These are phyloP conservation scores for Furnarius figulus DNA, from an alignment of 2,113 vertebrate genomes.

Conservation along the genomic window DNA sequence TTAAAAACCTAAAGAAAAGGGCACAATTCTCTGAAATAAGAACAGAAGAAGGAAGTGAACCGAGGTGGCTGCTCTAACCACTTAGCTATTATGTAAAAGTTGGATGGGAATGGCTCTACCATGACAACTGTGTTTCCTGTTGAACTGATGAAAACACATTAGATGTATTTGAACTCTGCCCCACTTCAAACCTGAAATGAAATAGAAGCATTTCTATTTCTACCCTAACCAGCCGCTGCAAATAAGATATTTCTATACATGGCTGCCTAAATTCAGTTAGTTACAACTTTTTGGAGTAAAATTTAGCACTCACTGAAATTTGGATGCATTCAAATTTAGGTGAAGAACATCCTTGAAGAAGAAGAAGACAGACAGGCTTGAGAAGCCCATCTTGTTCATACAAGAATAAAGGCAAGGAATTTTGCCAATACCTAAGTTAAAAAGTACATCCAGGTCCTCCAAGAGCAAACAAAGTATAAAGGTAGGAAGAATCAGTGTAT, in stretches of 20 bases:
- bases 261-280: neutral
- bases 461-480: neutral
- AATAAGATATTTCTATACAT: neutral
- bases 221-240: neutral
- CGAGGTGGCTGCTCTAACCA: neutral
- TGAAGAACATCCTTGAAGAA: neutral
- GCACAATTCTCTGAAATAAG: neutral
- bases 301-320: neutral
- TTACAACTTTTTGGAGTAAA: neutral
- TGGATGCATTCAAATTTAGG: neutral
- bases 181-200: neutral
- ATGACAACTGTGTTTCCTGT: neutral
- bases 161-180: neutral
- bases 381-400: neutral
- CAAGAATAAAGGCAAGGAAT: neutral
- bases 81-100: neutral
- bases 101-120: constrained; percentile 11
- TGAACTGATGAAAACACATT: neutral
- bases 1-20: neutral
- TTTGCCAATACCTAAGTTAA: neutral
- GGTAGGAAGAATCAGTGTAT: neutral
- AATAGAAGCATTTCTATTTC: too few species aligned
- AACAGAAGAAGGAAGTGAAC: neutral
- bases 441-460: neutral
- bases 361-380: neutral